A percentile compares a stretch with the other conserved stretches of the same genome.
Evolutionary conservation across 2,888 invertebrate genomes (phyloP).

Genomic region (Carpatolechia fugitivella): DNA sequence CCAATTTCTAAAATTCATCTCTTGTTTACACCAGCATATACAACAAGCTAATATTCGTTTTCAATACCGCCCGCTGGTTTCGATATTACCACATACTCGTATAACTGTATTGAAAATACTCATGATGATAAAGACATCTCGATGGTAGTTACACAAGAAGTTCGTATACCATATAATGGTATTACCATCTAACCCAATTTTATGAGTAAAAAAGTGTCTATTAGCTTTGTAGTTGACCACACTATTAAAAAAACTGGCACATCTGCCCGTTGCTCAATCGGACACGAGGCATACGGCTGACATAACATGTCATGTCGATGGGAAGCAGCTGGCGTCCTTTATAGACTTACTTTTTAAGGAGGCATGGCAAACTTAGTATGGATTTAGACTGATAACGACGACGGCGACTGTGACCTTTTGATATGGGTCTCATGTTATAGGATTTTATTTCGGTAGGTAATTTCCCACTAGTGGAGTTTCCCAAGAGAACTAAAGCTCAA

Average conservation of each 20-base stretch:
- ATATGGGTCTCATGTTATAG: no score
- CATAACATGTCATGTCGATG: constrained; percentile 4
- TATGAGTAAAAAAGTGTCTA: neutral
- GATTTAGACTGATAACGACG: neutral
- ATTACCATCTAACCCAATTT: neutral
- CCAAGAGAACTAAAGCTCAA: no score
- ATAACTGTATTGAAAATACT: no score
- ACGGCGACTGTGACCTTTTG: no score
- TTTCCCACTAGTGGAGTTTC: no score
- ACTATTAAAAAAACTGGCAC: constrained; percentile 11
- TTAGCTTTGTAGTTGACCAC: constrained; percentile 8
- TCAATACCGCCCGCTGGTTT: neutral
- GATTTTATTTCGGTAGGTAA: no score
- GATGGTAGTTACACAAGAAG: no score
- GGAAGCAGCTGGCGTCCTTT: constrained; percentile 14
- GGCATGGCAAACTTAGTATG: neutral
- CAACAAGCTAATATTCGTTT: no score
- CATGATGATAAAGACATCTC: no score
- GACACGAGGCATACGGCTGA: constrained; percentile 9
- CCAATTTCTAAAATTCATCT: no score
- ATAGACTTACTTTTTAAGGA: constrained; percentile 1
- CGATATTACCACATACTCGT: neutral
- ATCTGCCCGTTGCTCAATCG: constrained; percentile 17
- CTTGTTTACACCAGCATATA: no score
- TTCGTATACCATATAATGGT: no score